Base-by-base conservation (phyloP, 1,140 invertebrate species). In the Eumeta japonica region DNA sequence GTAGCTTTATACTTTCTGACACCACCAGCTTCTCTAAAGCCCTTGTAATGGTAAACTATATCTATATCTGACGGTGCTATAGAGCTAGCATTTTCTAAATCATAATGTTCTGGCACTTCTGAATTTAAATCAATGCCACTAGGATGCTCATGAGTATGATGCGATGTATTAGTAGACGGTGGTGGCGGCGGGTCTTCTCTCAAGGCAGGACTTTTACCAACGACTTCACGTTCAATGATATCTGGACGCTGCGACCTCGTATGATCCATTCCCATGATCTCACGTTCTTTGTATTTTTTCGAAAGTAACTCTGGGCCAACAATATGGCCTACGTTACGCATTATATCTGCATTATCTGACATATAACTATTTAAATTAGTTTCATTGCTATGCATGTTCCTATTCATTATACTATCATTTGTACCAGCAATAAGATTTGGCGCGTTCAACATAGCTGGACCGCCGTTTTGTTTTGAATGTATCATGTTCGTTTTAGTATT, bases 11-110 rank as follows among this genome's bases (percentile, higher is more conserved):
- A 92, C 66, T 92, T 92, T 10, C 89, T 68, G 41, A 91, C 82
- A 10, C 91, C 90, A 10, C 80, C 81, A 1, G 81, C 83, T 62
- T 90, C 87, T 61, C 90, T 70, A 74, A 90, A 89, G 46, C 94
- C 91, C 77, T 96, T 95, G 62, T 97, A 97, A 63, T 97, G 94
- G 55, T 94, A 94, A 1, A 95, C 91, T 41, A 97, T 92, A 58
- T 97, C 94, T 43, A 97, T 96, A 65, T 97, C 95, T 9, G 92
- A 95, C 0, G 95, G 94, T 1, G 95, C 95, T 46, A 98, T 97
- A 0, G 92, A 95, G 62, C 92, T 95, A 1, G 94, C 92, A 72
- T 97, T 97, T 70, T 98, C 94, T 35, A 98, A 74, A 64, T 98
- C 94, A 56, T 98, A 97, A 60, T 95, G 94, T 62, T 97, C 94